phyloP scores from a whole-genome alignment of 2,888 invertebrate genomes.

The Lasioglossum leucozonium region DNA sequence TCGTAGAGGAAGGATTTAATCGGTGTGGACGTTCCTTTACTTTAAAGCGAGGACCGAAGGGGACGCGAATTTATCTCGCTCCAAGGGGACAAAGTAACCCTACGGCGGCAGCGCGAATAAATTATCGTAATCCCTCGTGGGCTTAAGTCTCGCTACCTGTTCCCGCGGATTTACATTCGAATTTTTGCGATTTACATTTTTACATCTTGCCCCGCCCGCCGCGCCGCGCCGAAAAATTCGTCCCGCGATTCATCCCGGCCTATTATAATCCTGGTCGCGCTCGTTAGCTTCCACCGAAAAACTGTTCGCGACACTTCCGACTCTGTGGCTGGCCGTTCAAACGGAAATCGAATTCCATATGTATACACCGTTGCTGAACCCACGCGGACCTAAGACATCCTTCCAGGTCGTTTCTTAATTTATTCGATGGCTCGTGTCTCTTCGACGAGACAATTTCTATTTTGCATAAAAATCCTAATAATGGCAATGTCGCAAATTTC shows the following conservation, averaged over 20 bases:
- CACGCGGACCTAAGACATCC: background rate
- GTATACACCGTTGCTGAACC: background rate
- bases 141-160: slow-evolving; percentile 59
- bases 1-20: slow-evolving; percentile 32
- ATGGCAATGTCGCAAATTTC: too few relatives aligned
- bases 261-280: slow-evolving; percentile 33
- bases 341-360: background rate
- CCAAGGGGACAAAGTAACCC: slow-evolving; percentile 75
- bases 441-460: too few relatives aligned
- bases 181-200: slow-evolving; percentile 77
- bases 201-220: slow-evolving; percentile 37
- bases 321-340: background rate
- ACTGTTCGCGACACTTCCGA: slow-evolving; percentile 8
- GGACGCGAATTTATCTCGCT: slow-evolving; percentile 75
- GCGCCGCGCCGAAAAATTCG: slow-evolving; percentile 27
- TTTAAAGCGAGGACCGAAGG: slow-evolving; percentile 57
- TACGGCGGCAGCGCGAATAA: slow-evolving; percentile 73
- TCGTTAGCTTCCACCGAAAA: slow-evolving; percentile 15
- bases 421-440: background rate
- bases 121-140: slow-evolving; percentile 68
- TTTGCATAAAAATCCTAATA: too few relatives aligned
- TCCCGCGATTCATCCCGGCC: slow-evolving; percentile 35
- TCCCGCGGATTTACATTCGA: slow-evolving; percentile 67
- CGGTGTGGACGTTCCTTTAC: slow-evolving; percentile 66
- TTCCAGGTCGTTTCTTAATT: background rate